Conservation (phyloP, 2,113 vertebrate species). For the Rhagologus leucostigma region DNA sequence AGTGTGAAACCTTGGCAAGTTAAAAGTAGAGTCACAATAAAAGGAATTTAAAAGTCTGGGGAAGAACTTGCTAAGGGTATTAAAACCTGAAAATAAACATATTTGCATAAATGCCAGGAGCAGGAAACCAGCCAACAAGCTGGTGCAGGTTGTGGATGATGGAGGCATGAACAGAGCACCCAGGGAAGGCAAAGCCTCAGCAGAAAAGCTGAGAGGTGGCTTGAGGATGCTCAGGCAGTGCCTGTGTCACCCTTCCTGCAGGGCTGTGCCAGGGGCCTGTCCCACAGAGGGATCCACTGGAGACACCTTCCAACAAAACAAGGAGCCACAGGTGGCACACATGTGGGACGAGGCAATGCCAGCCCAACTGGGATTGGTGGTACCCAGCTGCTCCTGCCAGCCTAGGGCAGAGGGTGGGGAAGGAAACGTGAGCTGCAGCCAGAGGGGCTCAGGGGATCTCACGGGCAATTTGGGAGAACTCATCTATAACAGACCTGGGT, state of each 20-base stretch:
- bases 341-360: rapidly evolving
- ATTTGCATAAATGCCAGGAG: background rate
- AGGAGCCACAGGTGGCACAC: background rate
- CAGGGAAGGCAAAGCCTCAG: background rate
- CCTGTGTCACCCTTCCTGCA: background rate
- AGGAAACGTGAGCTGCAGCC: background rate
- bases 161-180: background rate
- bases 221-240: background rate
- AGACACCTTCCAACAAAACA: rapidly evolving
- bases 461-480: background rate
- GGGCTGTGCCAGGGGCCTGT: background rate
- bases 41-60: background rate
- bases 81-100: background rate
- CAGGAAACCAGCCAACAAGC: background rate
- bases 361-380: rapidly evolving
- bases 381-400: background rate
- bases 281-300: background rate
- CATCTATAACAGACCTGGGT: background rate
- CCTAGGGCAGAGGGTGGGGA: background rate
- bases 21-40: background rate
- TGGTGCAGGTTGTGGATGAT: background rate
- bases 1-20: background rate
- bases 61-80: background rate
- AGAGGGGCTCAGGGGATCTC: background rate
- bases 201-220: background rate